Evolutionary conservation across 2,797 vertebrate genomes (phyloP).

Genomic region (Rhinichthys osculus): DNA sequence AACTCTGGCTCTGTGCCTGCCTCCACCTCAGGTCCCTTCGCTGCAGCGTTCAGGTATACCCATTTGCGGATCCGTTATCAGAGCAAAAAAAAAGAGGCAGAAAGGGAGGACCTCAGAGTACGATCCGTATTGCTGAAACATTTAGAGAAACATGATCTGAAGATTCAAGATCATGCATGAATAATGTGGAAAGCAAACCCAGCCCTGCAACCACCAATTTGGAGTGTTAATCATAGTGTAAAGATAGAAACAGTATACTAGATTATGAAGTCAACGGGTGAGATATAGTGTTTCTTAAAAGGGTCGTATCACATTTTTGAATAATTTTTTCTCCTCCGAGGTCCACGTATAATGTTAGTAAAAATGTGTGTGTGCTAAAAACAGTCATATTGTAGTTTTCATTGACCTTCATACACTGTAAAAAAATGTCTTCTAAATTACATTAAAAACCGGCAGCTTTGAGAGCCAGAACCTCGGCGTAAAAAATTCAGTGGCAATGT

Average conservation of each 20-base stretch:
- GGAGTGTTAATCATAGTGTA: conserved; percentile 25
- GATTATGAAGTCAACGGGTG: not conserved
- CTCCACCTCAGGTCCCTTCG: not conserved
- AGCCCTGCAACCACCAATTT: conserved; percentile 1
- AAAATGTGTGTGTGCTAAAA: not conserved
- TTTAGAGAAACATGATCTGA: conserved; percentile 47
- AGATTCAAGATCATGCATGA: conserved; percentile 42
- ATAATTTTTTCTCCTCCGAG: not conserved
- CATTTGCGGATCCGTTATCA: conserved; percentile 17
- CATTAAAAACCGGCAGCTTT: not conserved
- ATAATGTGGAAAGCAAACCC: conserved; percentile 41
- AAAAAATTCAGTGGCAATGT: not conserved
- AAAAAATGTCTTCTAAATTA: not conserved
- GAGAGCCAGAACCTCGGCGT: not conserved
- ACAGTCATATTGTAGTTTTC: not conserved
- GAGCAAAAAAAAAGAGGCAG: conserved; percentile 18
- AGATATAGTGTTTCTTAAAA: conserved; percentile 3
- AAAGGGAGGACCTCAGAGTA: not conserved
- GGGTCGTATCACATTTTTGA: not conserved
- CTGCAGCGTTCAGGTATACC: conserved; percentile 5
- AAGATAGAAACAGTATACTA: not conserved
- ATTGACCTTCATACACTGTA: not conserved
- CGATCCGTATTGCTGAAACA: conserved; percentile 8
- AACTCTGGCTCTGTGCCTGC: conserved; percentile 13
- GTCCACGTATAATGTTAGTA: not conserved